Conservation (phyloP, 2,888 invertebrate species). For the Andrena flavipes region DNA sequence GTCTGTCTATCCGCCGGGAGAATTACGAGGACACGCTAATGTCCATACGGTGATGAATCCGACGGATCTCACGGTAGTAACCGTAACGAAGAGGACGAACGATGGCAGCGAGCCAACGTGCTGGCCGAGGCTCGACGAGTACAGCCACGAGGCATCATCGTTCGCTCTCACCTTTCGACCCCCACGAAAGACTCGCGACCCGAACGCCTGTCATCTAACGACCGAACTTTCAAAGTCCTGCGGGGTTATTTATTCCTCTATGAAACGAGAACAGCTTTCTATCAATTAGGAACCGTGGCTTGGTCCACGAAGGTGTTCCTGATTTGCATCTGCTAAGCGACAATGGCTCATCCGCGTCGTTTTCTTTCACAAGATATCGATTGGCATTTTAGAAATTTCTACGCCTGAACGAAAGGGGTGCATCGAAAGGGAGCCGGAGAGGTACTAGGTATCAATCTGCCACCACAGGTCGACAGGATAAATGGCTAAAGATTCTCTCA, state of each 20-base stretch:
- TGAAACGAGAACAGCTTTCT: constrained; percentile 49
- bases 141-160: constrained; percentile 45
- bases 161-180: constrained; percentile 47
- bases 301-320: constrained; percentile 1
- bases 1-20: constrained; percentile 21
- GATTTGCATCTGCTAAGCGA: neutral
- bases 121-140: constrained; percentile 22
- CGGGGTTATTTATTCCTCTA: constrained; percentile 35
- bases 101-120: constrained; percentile 60
- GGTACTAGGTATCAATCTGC: neutral
- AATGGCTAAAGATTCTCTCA: neutral
- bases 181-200: constrained; percentile 35
- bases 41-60: constrained; percentile 72
- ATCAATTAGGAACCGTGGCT: constrained; percentile 40
- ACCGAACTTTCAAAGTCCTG: constrained; percentile 41
- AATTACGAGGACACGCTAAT: constrained; percentile 69
- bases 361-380: too few species aligned
- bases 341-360: too few species aligned
- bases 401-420: too few species aligned
- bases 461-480: neutral
- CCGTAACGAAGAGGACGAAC: constrained; percentile 78
- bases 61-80: constrained; percentile 76
- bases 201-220: constrained; percentile 53
- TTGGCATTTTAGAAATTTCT: too few species aligned
- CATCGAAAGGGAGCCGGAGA: neutral